These are phyloP conservation scores for Stenotaenia linearis DNA, from an alignment of 2,888 invertebrate species.

Conservation along the genomic window DNA sequence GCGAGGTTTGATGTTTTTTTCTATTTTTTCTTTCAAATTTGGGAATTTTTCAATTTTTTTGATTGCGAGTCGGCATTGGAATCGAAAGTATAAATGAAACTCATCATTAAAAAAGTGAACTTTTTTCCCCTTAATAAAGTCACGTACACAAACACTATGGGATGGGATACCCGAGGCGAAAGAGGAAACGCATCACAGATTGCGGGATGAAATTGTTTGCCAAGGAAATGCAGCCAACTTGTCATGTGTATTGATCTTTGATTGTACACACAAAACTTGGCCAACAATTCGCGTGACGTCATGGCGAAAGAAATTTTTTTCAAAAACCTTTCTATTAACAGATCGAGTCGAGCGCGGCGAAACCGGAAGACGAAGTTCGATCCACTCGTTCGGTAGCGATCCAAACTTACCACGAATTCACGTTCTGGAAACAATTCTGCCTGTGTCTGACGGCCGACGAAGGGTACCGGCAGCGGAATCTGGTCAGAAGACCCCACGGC, in stretches of 20 bases:
- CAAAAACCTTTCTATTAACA: too few relatives aligned
- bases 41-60: neutral
- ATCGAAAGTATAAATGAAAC: neutral
- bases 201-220: neutral
- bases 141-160: neutral
- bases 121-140: neutral
- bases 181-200: slow-evolving; percentile 30
- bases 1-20: slow-evolving; percentile 12
- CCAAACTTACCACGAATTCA: slow-evolving; percentile 69
- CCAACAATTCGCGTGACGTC: neutral
- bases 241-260: neutral
- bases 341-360: neutral
- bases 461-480: slow-evolving; percentile 59
- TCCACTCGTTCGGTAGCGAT: slow-evolving; percentile 54
- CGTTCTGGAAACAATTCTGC: slow-evolving; percentile 71
- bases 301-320: too few relatives aligned
- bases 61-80: too few relatives aligned
- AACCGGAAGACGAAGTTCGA: neutral
- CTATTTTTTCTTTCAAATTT: neutral
- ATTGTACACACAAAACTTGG: neutral
- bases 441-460: slow-evolving; percentile 59
- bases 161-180: slow-evolving; percentile 29
- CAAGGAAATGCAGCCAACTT: neutral
- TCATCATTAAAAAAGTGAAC: neutral
- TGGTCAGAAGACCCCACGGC: slow-evolving; percentile 59